These are phyloP conservation scores for Oreochromis spilurus DNA, from an alignment of 2,113 vertebrate species.

Conservation along the genomic window DNA sequence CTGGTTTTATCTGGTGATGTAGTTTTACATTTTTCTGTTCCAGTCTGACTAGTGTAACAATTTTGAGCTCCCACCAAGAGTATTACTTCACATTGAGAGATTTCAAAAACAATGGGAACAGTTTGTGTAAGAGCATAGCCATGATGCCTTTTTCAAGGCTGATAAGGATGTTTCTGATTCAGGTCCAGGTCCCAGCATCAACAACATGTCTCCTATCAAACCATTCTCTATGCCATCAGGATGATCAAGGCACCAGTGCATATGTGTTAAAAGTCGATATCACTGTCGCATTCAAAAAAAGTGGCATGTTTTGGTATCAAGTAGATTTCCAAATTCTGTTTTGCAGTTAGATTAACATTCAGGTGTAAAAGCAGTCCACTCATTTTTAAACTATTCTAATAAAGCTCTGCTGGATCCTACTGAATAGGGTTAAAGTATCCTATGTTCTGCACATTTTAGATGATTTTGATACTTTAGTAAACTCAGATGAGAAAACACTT, in stretches of 20 bases:
- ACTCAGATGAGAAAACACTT: not conserved
- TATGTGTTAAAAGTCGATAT: not conserved
- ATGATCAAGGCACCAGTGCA: fast-evolving
- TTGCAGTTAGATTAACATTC: not conserved
- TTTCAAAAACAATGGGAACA: not conserved
- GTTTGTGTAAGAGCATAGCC: not conserved
- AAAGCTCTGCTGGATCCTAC: not conserved
- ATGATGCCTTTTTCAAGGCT: not conserved
- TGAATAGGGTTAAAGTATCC: not conserved
- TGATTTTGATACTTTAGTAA: not conserved
- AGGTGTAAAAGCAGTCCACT: not conserved
- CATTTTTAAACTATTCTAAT: not conserved
- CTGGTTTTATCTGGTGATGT: not conserved
- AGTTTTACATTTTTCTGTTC: not conserved
- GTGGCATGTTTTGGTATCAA: not conserved
- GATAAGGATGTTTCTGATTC: not conserved
- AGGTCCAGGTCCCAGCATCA: not conserved
- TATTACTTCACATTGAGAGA: not conserved
- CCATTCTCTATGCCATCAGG: not conserved
- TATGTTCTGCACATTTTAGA: not conserved
- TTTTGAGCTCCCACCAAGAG: not conserved
- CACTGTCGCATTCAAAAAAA: not conserved
- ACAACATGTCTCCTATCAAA: not conserved
- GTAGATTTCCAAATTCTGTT: not conserved
- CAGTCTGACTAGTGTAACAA: not conserved